Conservation (phyloP, 1,140 invertebrate species). For the Chelonus insularis region DNA sequence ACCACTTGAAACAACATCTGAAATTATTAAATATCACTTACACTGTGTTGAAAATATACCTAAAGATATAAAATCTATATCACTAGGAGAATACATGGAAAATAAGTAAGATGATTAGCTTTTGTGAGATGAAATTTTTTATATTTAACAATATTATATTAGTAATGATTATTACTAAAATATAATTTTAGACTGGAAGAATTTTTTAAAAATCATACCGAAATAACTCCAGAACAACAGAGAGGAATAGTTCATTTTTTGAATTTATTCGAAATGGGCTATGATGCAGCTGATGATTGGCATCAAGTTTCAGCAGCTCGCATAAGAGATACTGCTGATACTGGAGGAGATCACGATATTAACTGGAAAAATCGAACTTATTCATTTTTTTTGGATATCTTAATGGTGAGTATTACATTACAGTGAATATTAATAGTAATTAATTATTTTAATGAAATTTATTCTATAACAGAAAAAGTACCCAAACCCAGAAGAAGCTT, state of each 20-base stretch:
- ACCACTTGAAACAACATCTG: not conserved
- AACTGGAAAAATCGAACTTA: conserved; percentile 69
- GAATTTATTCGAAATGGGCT: conserved; percentile 60
- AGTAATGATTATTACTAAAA: too few relatives aligned
- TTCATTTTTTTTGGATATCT: conserved; percentile 62
- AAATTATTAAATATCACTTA: not conserved
- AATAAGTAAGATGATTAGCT: conserved; percentile 49
- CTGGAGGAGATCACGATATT: conserved; percentile 63
- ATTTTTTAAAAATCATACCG: conserved; percentile 36
- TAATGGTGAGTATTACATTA: conserved; percentile 57
- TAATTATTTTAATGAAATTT: conserved; percentile 1
- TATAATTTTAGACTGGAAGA: conserved; percentile 45
- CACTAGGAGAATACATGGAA: conserved; percentile 58
- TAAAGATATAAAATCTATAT: conserved; percentile 42
- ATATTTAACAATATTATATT: too few relatives aligned
- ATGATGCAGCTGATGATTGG: conserved; percentile 65
- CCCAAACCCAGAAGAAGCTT: conserved; percentile 33
- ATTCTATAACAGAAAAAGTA: conserved; percentile 39
- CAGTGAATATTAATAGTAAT: conserved; percentile 1
- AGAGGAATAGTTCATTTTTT: conserved; percentile 61
- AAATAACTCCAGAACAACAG: conserved; percentile 42
- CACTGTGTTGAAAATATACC: conserved; percentile 12
- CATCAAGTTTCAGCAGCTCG: conserved; percentile 64
- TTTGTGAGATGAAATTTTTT: too few relatives aligned
- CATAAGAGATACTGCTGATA: conserved; percentile 62